Base-by-base conservation (phyloP, 2,113 vertebrate species). In the Halichoeres trimaculatus region DNA sequence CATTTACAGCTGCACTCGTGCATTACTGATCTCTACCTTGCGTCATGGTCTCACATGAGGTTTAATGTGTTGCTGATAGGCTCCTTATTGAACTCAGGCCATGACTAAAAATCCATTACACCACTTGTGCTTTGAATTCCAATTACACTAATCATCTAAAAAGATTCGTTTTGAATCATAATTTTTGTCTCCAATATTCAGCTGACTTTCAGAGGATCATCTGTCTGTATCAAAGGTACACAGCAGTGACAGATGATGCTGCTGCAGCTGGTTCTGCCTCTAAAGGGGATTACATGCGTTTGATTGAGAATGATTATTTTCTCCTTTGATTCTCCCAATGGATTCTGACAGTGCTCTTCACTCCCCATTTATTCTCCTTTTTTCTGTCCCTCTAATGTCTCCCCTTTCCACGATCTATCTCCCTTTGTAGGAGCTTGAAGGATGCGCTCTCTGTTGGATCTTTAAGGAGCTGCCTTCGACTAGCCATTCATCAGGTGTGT, bases 11-110 rank as follows among this genome's bases (percentile, higher is more conserved):
- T 85, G 48, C 80, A 76, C 1, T 38, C 59, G 63, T 65, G 79
- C 83, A 76, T 83, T 60, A 72, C 83, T 86, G 73, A 90, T 85
- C 79, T 81, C 76, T 76, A 64, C 78, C 75, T 78, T 71, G 64
- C 78, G 74, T 81, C 76, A 71, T 56, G 50, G 48, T 80, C 76
- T 84, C 73, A 82, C 58, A 84, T 77, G 35, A 74, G 74, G 61
- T 48, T 58, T 60, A 78, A 85, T 86, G 78, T 60, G 66, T 84
- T 6, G 14, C 36, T 79, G 70, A 86, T 77, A 70, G 43, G 54
- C 35, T 81, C 70, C 45, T 75, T 66, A 68, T 59, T 80, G 50
- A 74, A 55, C 70, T 82, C 67, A 53, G 36, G 66, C 59, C 62
- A 63, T 59, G 70, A 68, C 59, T 41, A 62, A 66, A 85, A 85